phyloP scores from a whole-genome alignment of 2,888 invertebrate genomes.

The Amiota minor region DNA sequence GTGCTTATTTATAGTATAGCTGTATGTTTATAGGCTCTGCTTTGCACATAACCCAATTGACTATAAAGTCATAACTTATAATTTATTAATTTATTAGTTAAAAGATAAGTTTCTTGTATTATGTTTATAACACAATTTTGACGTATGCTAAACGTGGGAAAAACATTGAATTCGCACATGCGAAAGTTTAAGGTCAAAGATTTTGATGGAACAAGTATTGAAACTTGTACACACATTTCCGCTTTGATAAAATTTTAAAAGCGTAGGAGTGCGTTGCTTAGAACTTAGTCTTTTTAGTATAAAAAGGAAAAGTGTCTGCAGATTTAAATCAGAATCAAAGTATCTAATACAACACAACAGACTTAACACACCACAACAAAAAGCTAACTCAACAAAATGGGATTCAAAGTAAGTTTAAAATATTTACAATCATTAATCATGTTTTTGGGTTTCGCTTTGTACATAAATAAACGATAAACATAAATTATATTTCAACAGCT shows the following conservation, averaged over 20 bases:
- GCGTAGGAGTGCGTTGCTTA: constrained; percentile 50
- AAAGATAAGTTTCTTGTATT: constrained; percentile 41
- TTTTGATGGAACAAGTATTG: constrained; percentile 20
- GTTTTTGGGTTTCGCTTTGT: neutral
- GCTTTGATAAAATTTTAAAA: constrained; percentile 47
- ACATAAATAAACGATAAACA: neutral
- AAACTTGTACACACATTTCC: constrained; percentile 22
- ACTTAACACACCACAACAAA: neutral
- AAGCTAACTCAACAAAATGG: constrained; percentile 20
- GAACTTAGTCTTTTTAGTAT: constrained; percentile 50
- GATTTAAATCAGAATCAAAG: constrained; percentile 16
- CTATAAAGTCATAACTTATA: constrained; percentile 39
- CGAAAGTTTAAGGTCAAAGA: constrained; percentile 58
- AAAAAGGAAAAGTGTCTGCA: constrained; percentile 49
- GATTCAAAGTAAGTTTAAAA: constrained; percentile 10
- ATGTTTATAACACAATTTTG: constrained; percentile 50
- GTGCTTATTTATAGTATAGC: neutral
- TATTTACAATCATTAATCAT: neutral
- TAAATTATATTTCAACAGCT: constrained; percentile 18
- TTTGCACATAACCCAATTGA: neutral
- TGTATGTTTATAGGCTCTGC: neutral
- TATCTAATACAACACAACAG: neutral
- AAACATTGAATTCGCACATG: constrained; percentile 58
- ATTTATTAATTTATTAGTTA: constrained; percentile 42
- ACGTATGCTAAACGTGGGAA: constrained; percentile 54